Conservation (phyloP, 2,113 vertebrate species). For the Sinocyclocheilus anophthalmus region DNA sequence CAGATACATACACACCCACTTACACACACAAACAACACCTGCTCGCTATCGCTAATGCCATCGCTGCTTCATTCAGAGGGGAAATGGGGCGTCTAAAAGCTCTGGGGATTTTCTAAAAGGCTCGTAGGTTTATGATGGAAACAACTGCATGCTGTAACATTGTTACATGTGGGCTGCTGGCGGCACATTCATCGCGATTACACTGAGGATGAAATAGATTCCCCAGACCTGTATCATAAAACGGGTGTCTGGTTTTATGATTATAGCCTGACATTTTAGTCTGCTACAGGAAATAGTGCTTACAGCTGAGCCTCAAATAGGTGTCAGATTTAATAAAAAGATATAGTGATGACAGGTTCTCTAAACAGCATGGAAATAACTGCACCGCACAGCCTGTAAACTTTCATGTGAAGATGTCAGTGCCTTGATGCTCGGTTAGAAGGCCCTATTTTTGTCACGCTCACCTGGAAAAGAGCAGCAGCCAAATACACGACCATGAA, state of each 20-base stretch:
- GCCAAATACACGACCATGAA: slow-evolving; percentile 89
- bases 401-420: neutral
- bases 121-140: neutral
- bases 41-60: neutral
- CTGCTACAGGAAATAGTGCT: neutral
- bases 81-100: slow-evolving; percentile 11
- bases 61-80: neutral
- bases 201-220: slow-evolving; percentile 7
- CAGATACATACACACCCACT: slow-evolving; percentile 4
- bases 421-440: neutral
- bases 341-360: slow-evolving; percentile 9
- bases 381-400: neutral
- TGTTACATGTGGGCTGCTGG: neutral
- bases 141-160: neutral
- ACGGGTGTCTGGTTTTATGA: slow-evolving; percentile 18
- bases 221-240: neutral
- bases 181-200: neutral
- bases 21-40: slow-evolving; percentile 11
- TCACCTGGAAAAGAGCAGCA: slow-evolving; percentile 92
- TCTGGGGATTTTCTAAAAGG: slow-evolving; percentile 24
- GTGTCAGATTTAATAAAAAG: slow-evolving; percentile 19
- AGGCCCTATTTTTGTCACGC: slow-evolving; percentile 43
- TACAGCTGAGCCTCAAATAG: slow-evolving; percentile 1
- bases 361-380: neutral
- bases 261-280: neutral